A percentile compares a stretch with the other conserved stretches of the same genome.
phyloP scores from a whole-genome alignment of 2,113 vertebrate species.

The Caranx ignobilis region DNA sequence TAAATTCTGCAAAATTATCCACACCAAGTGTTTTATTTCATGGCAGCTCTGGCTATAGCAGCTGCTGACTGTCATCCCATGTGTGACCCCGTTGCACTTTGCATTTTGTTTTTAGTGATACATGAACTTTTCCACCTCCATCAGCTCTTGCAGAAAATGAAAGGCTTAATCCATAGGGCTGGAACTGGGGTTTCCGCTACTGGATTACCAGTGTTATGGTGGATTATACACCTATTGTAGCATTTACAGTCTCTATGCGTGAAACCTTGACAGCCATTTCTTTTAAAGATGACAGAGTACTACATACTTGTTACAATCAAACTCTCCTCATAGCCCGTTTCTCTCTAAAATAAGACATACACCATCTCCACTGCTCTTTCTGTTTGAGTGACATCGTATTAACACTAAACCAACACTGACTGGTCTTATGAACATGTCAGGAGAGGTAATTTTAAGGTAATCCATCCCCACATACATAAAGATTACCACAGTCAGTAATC shows the following conservation, averaged over 20 bases:
- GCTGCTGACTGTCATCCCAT: no score
- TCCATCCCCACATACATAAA: slow-evolving; percentile 12
- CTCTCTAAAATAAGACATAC: not conserved
- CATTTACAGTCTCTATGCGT: not conserved
- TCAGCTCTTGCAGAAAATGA: slow-evolving; percentile 18
- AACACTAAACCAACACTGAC: not conserved
- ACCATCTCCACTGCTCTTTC: not conserved
- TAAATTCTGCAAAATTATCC: not conserved
- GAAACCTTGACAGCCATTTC: not conserved
- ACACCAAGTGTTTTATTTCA: not conserved
- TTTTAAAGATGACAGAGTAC: not conserved
- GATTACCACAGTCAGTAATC: slow-evolving; percentile 22
- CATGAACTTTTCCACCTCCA: not conserved
- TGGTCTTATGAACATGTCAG: not conserved
- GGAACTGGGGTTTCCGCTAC: not conserved
- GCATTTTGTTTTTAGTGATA: not conserved
- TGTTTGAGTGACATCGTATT: not conserved
- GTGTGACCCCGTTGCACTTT: not conserved
- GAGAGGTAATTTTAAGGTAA: slow-evolving; percentile 1
- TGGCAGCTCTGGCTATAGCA: not conserved
- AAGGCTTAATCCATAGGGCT: slow-evolving; percentile 5
- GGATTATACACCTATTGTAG: not conserved
- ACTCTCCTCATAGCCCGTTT: no score
- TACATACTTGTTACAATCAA: not conserved
- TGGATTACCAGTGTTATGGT: not conserved